Base-by-base conservation (phyloP, 2,797 vertebrate genomes). In the Chrosomus eos region DNA sequence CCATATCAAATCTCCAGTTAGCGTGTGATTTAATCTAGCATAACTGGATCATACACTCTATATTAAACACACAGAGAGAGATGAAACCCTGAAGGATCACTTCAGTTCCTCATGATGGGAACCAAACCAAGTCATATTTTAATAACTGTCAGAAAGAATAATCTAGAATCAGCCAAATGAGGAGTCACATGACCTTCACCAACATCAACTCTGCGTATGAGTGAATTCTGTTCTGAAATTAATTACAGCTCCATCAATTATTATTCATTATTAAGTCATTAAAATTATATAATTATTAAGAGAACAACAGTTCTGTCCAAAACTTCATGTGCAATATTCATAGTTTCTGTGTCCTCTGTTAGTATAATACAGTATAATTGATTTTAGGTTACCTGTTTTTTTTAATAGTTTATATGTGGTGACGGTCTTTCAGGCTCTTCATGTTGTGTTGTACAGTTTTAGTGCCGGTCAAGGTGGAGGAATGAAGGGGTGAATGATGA, bases 191-290 rank as follows among this genome's bases (percentile, higher is more conserved):
- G 85, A 86, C 85, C 85, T 86, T 82, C 18, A 26, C 19, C 67
- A 88, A 88, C 85, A 62, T 86, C 84, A 71, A 40, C 23, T 84
- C 67, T 31, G 64, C 14, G 10, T 86, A 55, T 79, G 82, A 79
- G 71, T 70, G 87, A 82, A 70, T 85, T 87, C 53, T 87, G 66
- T 71, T 55, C 58, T 72, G 83, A 84, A 43, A 88, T 85, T 83
- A 83, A 88, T 83, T 71, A 55, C 76, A 58, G 55, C 53, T 28
- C 16, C 23, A 80, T 83, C 80, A 38, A 73, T 85, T 66, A 48
- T 43, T 81, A 73, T 80, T n/a, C n/a, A n/a, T n/a, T n/a, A n/a
- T n/a, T n/a, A n/a, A n/a, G n/a, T n/a, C n/a, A n/a, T n/a, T n/a
- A n/a, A n/a, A n/a, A n/a, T n/a, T n/a, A n/a, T n/a, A n/a, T n/a